Conservation (phyloP, 2,888 invertebrate species). For the Leptinotarsa haldemani region DNA sequence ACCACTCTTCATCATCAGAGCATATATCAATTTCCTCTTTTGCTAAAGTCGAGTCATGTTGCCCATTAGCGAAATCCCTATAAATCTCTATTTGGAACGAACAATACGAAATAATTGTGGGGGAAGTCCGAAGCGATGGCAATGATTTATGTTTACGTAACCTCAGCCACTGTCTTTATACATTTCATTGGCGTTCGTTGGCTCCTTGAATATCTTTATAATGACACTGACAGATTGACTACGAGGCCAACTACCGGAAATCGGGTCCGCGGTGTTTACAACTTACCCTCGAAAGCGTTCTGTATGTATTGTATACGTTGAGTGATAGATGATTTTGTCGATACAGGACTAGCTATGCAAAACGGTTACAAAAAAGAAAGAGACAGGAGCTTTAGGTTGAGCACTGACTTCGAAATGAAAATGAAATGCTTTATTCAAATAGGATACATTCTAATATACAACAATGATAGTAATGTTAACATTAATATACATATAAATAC, state of each 20-base stretch:
- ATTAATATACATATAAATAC: no score
- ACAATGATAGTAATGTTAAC: no score
- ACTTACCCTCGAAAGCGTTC: conserved; percentile 34
- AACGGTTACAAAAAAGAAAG: conserved; percentile 29
- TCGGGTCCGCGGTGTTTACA: conserved; percentile 47
- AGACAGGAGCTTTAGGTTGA: conserved; percentile 21
- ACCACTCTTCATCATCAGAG: conserved; percentile 17
- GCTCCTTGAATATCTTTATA: conserved; percentile 50
- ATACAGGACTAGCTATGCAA: conserved; percentile 33
- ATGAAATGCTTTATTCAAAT: no score
- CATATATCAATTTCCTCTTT: conserved; percentile 15
- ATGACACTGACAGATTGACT: conserved; percentile 54
- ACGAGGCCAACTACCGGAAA: conserved; percentile 48
- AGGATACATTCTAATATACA: no score
- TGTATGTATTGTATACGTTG: conserved; percentile 34
- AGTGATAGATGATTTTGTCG: conserved; percentile 44
- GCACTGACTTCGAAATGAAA: no score
- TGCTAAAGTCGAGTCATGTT: conserved; percentile 29
- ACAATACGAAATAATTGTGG: conserved; percentile 51
- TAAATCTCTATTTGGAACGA: conserved; percentile 50
- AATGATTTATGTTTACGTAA: conserved; percentile 53
- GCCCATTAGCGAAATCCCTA: conserved; percentile 41
- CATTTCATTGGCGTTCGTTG: conserved; percentile 48
- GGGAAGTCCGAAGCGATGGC: conserved; percentile 44
- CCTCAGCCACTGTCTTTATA: conserved; percentile 53